Base-by-base conservation (phyloP, 30 jellyfish, hydroid and myxozoan species). In the Hydractinia symbiolongicarpus region DNA sequence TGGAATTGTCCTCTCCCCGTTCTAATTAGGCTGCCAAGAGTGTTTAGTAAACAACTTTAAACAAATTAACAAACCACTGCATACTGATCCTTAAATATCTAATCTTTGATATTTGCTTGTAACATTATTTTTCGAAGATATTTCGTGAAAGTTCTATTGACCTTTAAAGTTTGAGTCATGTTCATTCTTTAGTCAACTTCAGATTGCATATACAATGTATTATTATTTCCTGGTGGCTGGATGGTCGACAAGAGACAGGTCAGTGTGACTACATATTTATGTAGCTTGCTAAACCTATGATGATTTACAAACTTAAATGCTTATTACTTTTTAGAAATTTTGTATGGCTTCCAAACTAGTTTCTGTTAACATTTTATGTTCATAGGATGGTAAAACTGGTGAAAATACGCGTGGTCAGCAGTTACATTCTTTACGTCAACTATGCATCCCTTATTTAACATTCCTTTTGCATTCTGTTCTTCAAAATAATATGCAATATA, bases 201-300 rank as follows among this genome's bases (percentile, higher is more conserved):
- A 0, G 96, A 90, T 11, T 72, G 84, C 69, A 74, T 90, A 10
- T 90, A 90, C 82, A 90, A 90, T 79, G 96, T 90, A 53, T 80
- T 90, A 72, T 79, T 90, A 10, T 90, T 86, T 44, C 97, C 97
- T 11, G 94, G 91, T 79, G 96, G 97, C 7, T 90, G 97, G 97
- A 82, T 90, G 95, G 89, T 86, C 14, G 94, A 90, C 71, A 61
- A 81, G 44, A 50, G 86, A 50, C 17, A 68, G 73, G 89, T 81
- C 70, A 68, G 69, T 50, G n/a, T 14, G 10, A 50, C 14, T 73
- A 21, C 73, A 2, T 20, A 14, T 17, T 14, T 50, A 21, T 50
- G 73, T 30, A 13, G 72, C 82, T 20, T 40, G 19, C 69, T 0
- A 58, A 58, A 58, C 21, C 15, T 11, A 2, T 21, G 13, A 15